phyloP scores from a whole-genome alignment of 2,113 vertebrate species.

The Hemiscyllium ocellatum region DNA sequence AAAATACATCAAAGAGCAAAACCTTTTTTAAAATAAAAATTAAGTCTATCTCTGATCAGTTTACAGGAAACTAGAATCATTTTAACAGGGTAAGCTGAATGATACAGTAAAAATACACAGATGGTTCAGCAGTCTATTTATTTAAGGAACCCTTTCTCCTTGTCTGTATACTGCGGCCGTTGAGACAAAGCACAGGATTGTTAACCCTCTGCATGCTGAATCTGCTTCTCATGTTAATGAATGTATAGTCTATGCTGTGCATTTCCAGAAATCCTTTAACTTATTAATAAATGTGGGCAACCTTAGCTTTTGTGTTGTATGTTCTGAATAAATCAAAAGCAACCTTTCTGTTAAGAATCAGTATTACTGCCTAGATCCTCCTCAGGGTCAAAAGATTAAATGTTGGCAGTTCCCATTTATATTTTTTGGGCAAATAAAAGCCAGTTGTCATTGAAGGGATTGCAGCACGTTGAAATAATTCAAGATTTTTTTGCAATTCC shows the following conservation, averaged over 20 bases:
- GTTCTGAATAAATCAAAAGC: not conserved
- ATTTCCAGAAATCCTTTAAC: not conserved
- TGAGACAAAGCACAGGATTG: constrained; percentile 36
- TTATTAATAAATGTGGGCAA: not conserved
- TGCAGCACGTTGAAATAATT: not conserved
- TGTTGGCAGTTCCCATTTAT: not conserved
- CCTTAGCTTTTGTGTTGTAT: not conserved
- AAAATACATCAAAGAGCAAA: constrained; percentile 2
- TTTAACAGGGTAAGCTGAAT: not conserved
- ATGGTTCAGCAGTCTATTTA: constrained; percentile 28
- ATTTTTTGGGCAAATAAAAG: not conserved
- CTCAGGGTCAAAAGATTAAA: not conserved
- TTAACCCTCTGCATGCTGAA: constrained; percentile 28
- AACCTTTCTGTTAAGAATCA: not conserved
- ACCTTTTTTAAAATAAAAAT: not conserved
- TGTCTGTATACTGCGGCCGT: constrained; percentile 20
- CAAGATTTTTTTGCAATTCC: not conserved
- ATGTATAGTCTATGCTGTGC: not conserved
- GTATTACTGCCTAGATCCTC: not conserved
- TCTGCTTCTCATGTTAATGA: constrained; percentile 5
- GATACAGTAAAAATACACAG: constrained; percentile 13
- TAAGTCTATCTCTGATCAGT: not conserved
- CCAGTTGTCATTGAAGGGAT: not conserved
- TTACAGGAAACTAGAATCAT: not conserved
- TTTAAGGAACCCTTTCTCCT: constrained; percentile 36